A percentile compares a stretch with the other conserved stretches of the same genome.
Conservation (phyloP, 2,113 vertebrate species). For the Cyrtonyx montezumae region DNA sequence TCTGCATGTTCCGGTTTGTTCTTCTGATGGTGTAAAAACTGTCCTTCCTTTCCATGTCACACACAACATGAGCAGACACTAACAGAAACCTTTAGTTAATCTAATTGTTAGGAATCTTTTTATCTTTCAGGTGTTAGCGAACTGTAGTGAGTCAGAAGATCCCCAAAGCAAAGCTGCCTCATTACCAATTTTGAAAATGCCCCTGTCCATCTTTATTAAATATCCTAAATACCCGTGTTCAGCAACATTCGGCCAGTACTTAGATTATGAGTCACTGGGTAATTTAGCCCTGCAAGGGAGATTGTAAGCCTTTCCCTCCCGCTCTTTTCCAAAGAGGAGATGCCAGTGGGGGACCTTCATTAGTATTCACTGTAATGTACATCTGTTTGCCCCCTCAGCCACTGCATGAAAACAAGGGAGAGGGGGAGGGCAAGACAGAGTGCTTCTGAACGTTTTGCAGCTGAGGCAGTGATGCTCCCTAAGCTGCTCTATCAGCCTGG, state of each 20-base stretch:
- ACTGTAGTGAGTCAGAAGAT: not conserved
- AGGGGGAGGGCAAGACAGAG: slow-evolving; percentile 49
- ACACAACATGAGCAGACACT: too few species aligned
- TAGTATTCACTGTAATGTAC: slow-evolving; percentile 76
- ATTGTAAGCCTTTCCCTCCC: slow-evolving; percentile 29
- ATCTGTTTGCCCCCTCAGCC: slow-evolving; percentile 71
- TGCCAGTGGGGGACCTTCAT: slow-evolving; percentile 72
- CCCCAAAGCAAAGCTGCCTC: slow-evolving; percentile 4
- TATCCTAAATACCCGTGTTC: not conserved
- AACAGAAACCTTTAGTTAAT: not conserved
- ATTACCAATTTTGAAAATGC: not conserved
- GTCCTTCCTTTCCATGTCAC: not conserved
- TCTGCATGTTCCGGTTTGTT: not conserved
- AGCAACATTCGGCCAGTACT: slow-evolving; percentile 18
- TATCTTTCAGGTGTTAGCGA: not conserved
- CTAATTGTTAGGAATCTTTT: not conserved
- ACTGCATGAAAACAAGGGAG: slow-evolving; percentile 37
- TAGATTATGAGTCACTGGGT: slow-evolving; percentile 58
- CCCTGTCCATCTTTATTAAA: slow-evolving; percentile 41
- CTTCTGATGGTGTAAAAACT: not conserved
- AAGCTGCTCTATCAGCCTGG: slow-evolving; percentile 26
- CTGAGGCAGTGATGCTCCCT: not conserved
- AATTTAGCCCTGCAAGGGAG: slow-evolving; percentile 43
- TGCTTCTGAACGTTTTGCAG: not conserved
- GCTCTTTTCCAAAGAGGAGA: slow-evolving; percentile 50